These are phyloP conservation scores for Phyllostomus discolor DNA, from an alignment of 2,113 vertebrate species.

Conservation along the genomic window DNA sequence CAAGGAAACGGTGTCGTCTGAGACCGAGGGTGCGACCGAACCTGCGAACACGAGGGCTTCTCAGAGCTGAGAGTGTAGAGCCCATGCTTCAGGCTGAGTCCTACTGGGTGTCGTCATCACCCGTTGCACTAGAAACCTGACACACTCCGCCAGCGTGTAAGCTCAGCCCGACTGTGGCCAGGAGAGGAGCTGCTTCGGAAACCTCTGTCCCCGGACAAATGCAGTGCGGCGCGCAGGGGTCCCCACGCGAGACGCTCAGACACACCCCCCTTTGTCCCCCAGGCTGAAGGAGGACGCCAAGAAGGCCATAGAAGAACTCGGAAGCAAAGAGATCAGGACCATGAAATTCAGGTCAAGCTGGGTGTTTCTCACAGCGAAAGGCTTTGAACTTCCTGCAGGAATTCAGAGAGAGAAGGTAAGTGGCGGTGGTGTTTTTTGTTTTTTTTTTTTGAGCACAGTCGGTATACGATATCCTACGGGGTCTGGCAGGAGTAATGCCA, in stretches of 20 bases:
- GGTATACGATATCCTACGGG: rapidly evolving
- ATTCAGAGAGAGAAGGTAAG: constrained; percentile 82
- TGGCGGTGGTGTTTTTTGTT: background rate
- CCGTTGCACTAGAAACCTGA: background rate
- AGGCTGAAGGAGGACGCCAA: constrained; percentile 71
- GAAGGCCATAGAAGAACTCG: constrained; percentile 74
- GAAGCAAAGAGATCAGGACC: constrained; percentile 79
- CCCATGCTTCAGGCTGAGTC: background rate
- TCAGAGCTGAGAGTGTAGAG: background rate
- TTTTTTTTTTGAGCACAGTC: no score
- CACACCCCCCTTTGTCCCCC: background rate
- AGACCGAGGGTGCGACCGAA: background rate
- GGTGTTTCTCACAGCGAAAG: constrained; percentile 82
- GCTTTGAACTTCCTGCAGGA: constrained; percentile 74
- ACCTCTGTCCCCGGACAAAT: background rate
- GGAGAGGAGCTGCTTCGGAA: background rate
- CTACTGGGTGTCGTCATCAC: rapidly evolving
- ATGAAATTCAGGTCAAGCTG: constrained; percentile 82
- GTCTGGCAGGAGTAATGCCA: no score
- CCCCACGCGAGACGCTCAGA: background rate
- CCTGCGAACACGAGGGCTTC: background rate
- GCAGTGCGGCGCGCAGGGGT: rapidly evolving
- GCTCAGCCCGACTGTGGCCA: rapidly evolving
- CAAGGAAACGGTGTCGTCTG: background rate
- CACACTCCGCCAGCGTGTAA: rapidly evolving